phyloP scores from a whole-genome alignment of 2,113 vertebrate species.

The Aptenodytes forsteri region DNA sequence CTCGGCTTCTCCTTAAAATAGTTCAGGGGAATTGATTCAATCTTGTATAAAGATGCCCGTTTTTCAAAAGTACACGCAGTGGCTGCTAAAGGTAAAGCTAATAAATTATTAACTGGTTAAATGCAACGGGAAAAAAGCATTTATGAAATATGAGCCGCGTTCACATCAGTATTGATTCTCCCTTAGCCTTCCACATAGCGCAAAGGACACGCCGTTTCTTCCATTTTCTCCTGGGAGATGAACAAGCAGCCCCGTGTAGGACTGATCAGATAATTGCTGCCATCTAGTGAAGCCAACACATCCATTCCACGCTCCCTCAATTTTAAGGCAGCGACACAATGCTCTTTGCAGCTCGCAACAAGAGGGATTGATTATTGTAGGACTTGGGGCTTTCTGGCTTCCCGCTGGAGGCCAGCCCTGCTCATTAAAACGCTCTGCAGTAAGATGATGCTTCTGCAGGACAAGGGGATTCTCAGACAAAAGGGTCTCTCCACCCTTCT shows the following conservation, averaged over 20 bases:
- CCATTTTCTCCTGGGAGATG: not conserved
- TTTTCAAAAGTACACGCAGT: not conserved
- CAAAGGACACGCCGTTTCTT: not conserved
- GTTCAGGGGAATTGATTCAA: not conserved
- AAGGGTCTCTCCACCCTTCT: not conserved
- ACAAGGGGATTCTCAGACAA: not conserved
- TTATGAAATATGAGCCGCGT: not conserved
- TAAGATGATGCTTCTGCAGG: not conserved
- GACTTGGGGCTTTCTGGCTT: not conserved
- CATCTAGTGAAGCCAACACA: slow-evolving; percentile 27
- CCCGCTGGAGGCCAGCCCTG: not conserved
- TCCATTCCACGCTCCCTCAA: not conserved
- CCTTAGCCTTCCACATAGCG: not conserved
- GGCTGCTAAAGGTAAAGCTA: not conserved
- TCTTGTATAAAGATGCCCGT: not conserved
- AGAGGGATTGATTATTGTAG: accelerated
- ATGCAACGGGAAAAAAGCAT: not conserved
- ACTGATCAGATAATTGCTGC: slow-evolving; percentile 33
- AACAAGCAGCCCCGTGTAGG: not conserved
- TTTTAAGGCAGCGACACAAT: accelerated
- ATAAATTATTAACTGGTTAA: not conserved
- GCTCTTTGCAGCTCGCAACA: not conserved
- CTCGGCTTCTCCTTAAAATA: accelerated
- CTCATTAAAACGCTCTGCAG: not conserved
- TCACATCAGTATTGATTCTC: not conserved